Conservation (phyloP, 2,113 vertebrate species). For the Carassius carassius region DNA sequence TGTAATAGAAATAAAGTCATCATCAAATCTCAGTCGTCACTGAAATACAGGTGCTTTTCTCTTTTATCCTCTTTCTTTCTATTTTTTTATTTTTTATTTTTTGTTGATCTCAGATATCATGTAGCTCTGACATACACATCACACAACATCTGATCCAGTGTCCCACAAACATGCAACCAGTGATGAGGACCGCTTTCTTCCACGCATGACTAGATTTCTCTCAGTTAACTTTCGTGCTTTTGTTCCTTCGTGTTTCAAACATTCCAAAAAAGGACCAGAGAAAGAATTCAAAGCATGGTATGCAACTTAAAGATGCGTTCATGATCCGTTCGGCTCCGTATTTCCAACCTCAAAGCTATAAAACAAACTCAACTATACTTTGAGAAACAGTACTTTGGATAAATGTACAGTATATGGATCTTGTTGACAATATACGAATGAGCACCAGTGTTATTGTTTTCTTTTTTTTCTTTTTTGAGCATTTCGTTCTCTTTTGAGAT, state of each 20-base stretch:
- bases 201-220: not conserved
- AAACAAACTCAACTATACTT: conserved; percentile 13
- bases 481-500: conserved; percentile 6
- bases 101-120: not conserved
- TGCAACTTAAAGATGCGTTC: not conserved
- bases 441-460: conserved; percentile 36
- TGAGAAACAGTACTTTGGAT: conserved; percentile 45
- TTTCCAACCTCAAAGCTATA: conserved; percentile 13
- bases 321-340: not conserved
- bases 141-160: conserved; percentile 19
- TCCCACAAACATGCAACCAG: conserved; percentile 31
- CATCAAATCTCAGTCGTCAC: not conserved
- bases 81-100: not conserved
- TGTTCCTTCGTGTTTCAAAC: conserved; percentile 16
- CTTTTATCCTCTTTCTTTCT: not conserved
- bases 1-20: not conserved
- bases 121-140: conserved; percentile 7
- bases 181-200: not conserved
- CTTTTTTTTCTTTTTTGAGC: not conserved
- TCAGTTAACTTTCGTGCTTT: not conserved
- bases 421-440: conserved; percentile 38
- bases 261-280: conserved; percentile 8
- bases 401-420: conserved; percentile 39
- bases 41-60: conserved; percentile 31
- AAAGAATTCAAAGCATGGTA: conserved; percentile 17